Conservation (phyloP, 2,888 invertebrate species). For the Ormyrus labotus region DNA sequence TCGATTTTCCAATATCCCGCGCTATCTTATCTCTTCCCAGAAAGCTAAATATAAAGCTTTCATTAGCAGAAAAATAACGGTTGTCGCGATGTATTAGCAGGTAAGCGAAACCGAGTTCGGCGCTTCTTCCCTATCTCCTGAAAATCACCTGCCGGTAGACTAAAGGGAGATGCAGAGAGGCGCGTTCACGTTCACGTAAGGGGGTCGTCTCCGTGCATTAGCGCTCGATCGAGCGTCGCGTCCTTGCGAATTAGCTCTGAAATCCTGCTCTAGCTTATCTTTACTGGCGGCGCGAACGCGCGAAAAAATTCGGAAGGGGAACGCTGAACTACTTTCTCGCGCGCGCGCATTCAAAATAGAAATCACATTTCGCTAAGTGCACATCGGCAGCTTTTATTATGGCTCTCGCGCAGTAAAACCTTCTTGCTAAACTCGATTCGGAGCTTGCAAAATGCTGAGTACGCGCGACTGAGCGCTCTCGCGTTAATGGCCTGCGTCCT, state of each 20-base stretch:
- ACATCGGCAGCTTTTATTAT: no score
- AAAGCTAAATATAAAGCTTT: no score
- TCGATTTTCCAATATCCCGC: no score
- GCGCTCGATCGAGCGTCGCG: slow-evolving; percentile 5
- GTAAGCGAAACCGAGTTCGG: no score
- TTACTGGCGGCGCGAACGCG: neutral
- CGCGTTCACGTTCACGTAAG: neutral
- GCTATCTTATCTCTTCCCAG: no score
- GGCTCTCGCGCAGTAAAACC: neutral
- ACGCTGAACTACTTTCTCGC: neutral
- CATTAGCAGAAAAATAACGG: no score
- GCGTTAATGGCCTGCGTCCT: no score
- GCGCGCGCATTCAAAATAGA: neutral
- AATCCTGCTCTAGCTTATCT: neutral
- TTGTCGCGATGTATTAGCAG: no score
- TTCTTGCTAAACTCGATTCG: neutral
- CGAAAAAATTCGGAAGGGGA: no score
- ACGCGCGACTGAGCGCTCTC: no score
- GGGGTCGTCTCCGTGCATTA: neutral
- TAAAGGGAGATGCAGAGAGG: neutral
- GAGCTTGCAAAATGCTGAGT: no score
- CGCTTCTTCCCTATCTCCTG: neutral
- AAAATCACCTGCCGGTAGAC: neutral
- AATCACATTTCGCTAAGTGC: no score
- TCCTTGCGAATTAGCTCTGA: slow-evolving; percentile 25